phyloP scores from a whole-genome alignment of 2,888 invertebrate genomes.

The Camponotus fellah region DNA sequence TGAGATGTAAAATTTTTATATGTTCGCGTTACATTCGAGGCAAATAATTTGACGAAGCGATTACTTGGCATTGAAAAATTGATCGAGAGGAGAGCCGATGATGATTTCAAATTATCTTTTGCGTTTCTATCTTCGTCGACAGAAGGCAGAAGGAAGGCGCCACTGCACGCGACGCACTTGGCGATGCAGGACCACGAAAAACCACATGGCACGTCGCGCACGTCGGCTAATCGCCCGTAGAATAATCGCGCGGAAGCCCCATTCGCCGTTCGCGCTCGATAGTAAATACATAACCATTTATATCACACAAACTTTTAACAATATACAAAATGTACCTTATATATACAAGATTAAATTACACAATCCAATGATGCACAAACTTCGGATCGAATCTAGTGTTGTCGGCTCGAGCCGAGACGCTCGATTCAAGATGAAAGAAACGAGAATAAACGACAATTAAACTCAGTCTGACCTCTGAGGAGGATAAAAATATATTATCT shows the following conservation, averaged over 20 bases:
- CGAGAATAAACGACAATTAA: background rate
- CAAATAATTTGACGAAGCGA: slow-evolving; percentile 1
- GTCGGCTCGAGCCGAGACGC: background rate
- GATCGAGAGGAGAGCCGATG: background rate
- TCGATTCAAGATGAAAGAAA: slow-evolving; percentile 19
- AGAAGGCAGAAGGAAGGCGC: background rate
- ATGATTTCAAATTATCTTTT: background rate
- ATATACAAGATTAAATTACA: slow-evolving; percentile 86
- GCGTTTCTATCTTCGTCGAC: slow-evolving; percentile 4
- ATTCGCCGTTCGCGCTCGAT: slow-evolving; percentile 69
- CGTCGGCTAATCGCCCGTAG: slow-evolving; percentile 53
- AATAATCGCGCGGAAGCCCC: slow-evolving; percentile 59
- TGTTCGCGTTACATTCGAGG: background rate
- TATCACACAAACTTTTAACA: slow-evolving; percentile 86
- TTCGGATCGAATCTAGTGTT: slow-evolving; percentile 15
- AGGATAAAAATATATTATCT: slow-evolving; percentile 5
- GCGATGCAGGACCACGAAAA: slow-evolving; percentile 43
- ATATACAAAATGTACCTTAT: slow-evolving; percentile 86
- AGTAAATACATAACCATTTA: slow-evolving; percentile 85
- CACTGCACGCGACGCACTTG: slow-evolving; percentile 55
- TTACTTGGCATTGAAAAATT: background rate
- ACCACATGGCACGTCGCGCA: slow-evolving; percentile 55
- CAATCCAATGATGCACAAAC: slow-evolving; percentile 71
- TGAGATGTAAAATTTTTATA: background rate
- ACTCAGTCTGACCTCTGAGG: background rate